These are phyloP conservation scores for Hippocampus mohnikei DNA, from an alignment of 2,113 vertebrate species.

Conservation along the genomic window DNA sequence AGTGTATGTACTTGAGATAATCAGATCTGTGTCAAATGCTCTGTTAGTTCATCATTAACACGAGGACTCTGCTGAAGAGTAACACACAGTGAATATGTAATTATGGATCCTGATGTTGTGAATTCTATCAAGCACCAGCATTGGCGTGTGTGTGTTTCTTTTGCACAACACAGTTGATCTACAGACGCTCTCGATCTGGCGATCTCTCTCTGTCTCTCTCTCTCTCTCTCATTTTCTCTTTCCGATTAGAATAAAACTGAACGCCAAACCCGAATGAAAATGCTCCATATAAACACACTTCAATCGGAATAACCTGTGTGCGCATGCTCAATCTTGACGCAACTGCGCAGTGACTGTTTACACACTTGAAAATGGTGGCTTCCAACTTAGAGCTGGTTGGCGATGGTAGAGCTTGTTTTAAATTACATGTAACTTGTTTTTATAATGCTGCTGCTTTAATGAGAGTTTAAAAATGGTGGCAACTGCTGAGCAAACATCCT, in stretches of 20 bases:
- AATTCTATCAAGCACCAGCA: conserved; percentile 48
- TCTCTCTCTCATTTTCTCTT: neutral
- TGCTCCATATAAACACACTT: no score
- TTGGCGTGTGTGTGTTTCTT: conserved; percentile 12
- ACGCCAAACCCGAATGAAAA: no score
- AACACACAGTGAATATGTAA: conserved; percentile 42
- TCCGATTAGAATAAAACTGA: neutral
- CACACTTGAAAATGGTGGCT: no score
- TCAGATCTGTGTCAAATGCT: conserved; percentile 28
- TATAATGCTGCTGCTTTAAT: no score
- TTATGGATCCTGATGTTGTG: conserved; percentile 43
- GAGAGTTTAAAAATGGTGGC: no score
- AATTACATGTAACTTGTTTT: no score
- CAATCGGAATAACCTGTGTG: no score
- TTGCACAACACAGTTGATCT: neutral
- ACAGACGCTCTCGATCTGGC: neutral
- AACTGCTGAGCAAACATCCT: no score
- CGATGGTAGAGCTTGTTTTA: no score
- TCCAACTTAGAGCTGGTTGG: no score
- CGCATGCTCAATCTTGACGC: no score
- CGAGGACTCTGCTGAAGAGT: conserved; percentile 27
- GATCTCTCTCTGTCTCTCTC: neutral
- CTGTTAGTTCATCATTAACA: conserved; percentile 41
- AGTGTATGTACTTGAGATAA: conserved; percentile 16
- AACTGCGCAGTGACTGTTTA: no score